Evolutionary conservation across 23 tunicate species (phyloP).

Genomic region (Clavelina lepadiformis): DNA sequence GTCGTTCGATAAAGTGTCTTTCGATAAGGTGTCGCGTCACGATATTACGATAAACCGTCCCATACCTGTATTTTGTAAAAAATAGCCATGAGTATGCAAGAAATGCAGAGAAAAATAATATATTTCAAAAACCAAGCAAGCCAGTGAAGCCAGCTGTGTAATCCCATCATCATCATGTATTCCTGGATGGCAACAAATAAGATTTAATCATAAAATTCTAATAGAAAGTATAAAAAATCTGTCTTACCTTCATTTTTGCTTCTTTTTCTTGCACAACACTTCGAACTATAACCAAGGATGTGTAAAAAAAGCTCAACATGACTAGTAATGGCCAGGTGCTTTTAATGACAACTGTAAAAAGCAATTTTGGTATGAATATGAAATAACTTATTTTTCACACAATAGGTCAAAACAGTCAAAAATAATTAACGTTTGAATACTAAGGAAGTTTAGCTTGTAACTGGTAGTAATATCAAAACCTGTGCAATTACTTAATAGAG

Average conservation of each 20-base stretch:
- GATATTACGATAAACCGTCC: too few relatives aligned
- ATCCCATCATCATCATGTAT: constrained; percentile 93
- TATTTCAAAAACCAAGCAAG: constrained; percentile 89
- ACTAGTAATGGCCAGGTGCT: constrained; percentile 61
- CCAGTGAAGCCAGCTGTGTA: constrained; percentile 91
- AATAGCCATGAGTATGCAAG: constrained; percentile 64
- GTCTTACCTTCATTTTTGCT: constrained; percentile 67
- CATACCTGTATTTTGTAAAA: constrained; percentile 71
- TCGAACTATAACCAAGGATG: constrained; percentile 61
- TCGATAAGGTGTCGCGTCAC: too few relatives aligned
- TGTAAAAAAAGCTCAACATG: constrained; percentile 95
- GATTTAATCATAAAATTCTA: background rate
- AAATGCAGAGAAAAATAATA: constrained; percentile 61
- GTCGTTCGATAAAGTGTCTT: too few relatives aligned
- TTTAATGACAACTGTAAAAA: constrained; percentile 69
- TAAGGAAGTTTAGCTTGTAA: too few relatives aligned
- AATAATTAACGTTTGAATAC: too few relatives aligned
- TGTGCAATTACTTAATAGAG: too few relatives aligned
- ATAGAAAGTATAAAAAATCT: background rate
- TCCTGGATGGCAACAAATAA: constrained; percentile 37
- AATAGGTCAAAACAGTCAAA: too few relatives aligned
- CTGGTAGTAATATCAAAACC: too few relatives aligned
- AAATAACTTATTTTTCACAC: too few relatives aligned
- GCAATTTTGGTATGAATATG: too few relatives aligned
- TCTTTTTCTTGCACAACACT: constrained; percentile 92